These are phyloP conservation scores for Eospalax fontanierii DNA, from an alignment of 2,797 vertebrate species.

Conservation along the genomic window DNA sequence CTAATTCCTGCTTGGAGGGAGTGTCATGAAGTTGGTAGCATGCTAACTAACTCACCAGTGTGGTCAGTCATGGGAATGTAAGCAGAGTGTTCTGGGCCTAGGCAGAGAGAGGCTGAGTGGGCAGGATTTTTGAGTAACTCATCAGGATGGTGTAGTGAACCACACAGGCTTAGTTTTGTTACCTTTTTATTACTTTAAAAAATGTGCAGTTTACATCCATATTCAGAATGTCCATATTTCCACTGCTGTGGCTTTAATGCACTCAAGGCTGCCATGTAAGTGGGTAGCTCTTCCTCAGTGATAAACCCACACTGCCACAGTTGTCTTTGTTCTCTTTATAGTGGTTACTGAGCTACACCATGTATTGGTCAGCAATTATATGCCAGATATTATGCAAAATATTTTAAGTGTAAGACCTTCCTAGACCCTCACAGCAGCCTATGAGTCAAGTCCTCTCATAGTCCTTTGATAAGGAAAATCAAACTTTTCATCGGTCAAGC, in stretches of 20 bases:
- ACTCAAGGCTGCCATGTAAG: neutral
- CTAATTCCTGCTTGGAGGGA: too few species aligned
- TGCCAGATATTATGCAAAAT: neutral
- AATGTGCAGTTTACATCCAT: neutral
- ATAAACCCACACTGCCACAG: rapidly evolving
- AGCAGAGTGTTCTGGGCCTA: too few species aligned
- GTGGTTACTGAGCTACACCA: neutral
- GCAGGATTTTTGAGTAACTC: too few species aligned
- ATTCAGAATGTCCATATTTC: neutral
- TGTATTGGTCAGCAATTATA: neutral
- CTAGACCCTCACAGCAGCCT: neutral
- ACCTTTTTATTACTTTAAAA: too few species aligned
- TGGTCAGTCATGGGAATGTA: too few species aligned
- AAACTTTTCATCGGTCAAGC: neutral
- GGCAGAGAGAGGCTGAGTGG: too few species aligned
- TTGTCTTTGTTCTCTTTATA: rapidly evolving
- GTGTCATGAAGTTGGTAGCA: too few species aligned
- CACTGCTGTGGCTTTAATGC: neutral
- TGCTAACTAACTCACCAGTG: too few species aligned
- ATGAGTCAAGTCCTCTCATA: neutral
- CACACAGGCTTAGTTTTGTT: too few species aligned
- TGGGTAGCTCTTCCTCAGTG: rapidly evolving
- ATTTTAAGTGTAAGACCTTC: neutral
- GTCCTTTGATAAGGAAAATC: neutral
- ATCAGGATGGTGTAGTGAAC: too few species aligned